phyloP scores from a whole-genome alignment of 2,888 invertebrate genomes.

The Sicus ferrugineus region DNA sequence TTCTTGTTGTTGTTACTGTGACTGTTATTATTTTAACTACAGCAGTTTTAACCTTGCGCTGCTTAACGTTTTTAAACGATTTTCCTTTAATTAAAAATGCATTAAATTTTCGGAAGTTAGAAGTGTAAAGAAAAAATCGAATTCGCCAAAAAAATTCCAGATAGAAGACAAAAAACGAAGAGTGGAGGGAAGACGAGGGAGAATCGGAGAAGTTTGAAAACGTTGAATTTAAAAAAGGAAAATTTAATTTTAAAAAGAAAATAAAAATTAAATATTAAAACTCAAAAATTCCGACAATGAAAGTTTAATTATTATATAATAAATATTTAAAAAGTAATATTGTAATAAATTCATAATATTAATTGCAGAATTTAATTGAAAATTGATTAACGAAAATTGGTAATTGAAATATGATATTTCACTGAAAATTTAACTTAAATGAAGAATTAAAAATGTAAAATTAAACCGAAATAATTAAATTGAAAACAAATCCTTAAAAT shows the following conservation, averaged over 20 bases:
- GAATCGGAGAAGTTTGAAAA: not conserved
- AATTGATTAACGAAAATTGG: too few relatives aligned
- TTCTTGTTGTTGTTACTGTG: not conserved
- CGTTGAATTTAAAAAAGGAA: not conserved
- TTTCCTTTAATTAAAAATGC: not conserved
- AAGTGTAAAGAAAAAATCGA: not conserved
- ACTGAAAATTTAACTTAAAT: too few relatives aligned
- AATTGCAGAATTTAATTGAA: too few relatives aligned
- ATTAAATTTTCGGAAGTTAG: not conserved
- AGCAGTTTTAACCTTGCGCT: conserved; percentile 18
- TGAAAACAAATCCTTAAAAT: too few relatives aligned
- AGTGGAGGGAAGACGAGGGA: too few relatives aligned
- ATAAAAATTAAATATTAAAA: not conserved
- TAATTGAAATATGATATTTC: too few relatives aligned
- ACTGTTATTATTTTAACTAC: conserved; percentile 3
- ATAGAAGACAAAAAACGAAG: not conserved
- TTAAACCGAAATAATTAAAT: too few relatives aligned
- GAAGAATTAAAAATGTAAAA: too few relatives aligned
- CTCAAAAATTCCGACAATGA: too few relatives aligned
- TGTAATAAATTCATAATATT: too few relatives aligned
- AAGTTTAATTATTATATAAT: too few relatives aligned
- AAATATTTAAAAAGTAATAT: too few relatives aligned
- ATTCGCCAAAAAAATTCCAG: not conserved
- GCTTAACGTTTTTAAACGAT: conserved; percentile 2
- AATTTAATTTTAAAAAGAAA: not conserved